phyloP scores from a whole-genome alignment of 2,797 vertebrate genomes.

The Chloroceryle inda region DNA sequence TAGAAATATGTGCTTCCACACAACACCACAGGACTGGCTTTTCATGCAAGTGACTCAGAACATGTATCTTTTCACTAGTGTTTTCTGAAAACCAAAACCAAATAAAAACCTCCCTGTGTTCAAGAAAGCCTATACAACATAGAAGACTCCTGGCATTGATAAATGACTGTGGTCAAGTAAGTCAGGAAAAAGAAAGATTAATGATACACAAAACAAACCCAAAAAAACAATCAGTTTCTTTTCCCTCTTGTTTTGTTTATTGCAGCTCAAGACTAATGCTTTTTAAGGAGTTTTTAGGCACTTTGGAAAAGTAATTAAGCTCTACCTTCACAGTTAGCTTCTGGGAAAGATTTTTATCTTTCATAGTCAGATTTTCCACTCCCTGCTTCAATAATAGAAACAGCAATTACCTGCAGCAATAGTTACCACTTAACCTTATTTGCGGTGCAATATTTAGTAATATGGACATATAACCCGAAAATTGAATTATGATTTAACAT shows the following conservation, averaged over 20 bases:
- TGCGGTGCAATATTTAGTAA: not conserved
- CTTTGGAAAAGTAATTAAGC: not conserved
- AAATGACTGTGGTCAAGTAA: not conserved
- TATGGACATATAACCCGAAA: not conserved
- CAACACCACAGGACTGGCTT: not conserved
- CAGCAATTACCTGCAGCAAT: not conserved
- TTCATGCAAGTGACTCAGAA: not conserved
- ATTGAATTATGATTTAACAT: not conserved
- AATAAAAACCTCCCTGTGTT: not conserved
- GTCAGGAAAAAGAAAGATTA: not conserved
- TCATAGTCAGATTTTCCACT: not conserved
- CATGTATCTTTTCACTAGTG: not conserved
- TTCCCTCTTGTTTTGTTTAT: not conserved
- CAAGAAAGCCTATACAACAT: not conserved
- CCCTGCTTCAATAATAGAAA: not conserved
- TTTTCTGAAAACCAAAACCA: not conserved
- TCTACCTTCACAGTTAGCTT: not conserved
- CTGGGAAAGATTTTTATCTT: not conserved
- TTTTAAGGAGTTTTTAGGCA: not conserved
- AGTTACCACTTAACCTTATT: not conserved
- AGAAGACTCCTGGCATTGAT: not conserved
- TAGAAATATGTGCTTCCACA: not conserved
- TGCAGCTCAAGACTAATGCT: not conserved
- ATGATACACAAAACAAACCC: not conserved
- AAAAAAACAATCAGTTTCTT: not conserved